phyloP scores from a whole-genome alignment of 2,113 vertebrate species.

The Nematolebias whitei region DNA sequence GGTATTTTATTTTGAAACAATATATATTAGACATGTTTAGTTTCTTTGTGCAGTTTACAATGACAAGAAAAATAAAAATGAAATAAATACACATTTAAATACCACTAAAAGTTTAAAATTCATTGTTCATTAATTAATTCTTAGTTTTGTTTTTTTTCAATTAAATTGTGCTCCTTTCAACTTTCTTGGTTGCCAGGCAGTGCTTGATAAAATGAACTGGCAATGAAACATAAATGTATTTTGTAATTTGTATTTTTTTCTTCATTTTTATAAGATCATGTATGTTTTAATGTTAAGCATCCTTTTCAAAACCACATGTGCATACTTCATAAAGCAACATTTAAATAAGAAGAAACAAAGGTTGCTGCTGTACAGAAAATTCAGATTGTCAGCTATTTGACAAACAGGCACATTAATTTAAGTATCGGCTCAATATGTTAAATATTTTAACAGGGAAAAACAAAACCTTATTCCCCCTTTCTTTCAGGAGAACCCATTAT shows the following conservation, averaged over 20 bases:
- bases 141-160: background rate
- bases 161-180: slow-evolving; percentile 7
- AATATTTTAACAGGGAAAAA: no score
- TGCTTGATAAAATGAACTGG: slow-evolving; percentile 6
- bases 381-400: background rate
- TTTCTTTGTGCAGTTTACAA: no score
- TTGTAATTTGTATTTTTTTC: no score
- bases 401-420: background rate
- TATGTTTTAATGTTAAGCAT: slow-evolving; percentile 24
- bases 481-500: no score
- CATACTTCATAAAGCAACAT: background rate
- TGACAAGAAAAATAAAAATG: no score
- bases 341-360: slow-evolving; percentile 13
- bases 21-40: no score
- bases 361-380: slow-evolving; percentile 50
- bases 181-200: slow-evolving; percentile 19
- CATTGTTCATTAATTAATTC: background rate
- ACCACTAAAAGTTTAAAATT: slow-evolving; percentile 8
- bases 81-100: no score
- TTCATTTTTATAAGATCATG: background rate
- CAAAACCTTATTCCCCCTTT: no score
- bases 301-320: background rate
- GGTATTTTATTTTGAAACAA: no score
- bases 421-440: no score
- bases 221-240: background rate